These are phyloP conservation scores for Hypotaenidia okinawae DNA, from an alignment of 2,797 vertebrate species.

Conservation along the genomic window DNA sequence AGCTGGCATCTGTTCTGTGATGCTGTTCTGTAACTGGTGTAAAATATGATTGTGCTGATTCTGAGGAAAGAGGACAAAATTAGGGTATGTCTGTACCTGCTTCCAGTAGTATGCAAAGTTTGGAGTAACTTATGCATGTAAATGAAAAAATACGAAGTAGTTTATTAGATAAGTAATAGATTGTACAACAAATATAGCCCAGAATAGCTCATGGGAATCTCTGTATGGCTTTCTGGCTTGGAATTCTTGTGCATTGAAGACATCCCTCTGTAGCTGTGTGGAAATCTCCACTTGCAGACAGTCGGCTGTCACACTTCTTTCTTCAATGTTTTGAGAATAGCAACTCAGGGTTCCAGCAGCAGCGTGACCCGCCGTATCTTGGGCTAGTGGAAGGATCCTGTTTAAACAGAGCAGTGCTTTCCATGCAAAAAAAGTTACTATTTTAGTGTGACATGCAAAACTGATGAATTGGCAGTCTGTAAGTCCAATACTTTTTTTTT, in stretches of 20 bases:
- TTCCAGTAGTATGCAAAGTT: background rate
- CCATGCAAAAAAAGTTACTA: conserved; percentile 40
- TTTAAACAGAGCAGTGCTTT: conserved; percentile 61
- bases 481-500: background rate
- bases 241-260: background rate
- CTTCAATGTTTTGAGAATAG: conserved; percentile 33
- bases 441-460: conserved; percentile 52
- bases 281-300: conserved; percentile 13
- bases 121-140: background rate
- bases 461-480: conserved; percentile 59
- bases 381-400: conserved; percentile 9
- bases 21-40: background rate
- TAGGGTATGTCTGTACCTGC: background rate
- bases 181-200: background rate
- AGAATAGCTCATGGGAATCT: background rate
- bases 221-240: background rate
- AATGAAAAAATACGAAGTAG: background rate
- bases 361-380: background rate
- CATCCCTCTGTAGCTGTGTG: background rate
- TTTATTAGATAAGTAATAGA: background rate
- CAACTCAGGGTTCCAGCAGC: background rate
- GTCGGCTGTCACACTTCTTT: background rate
- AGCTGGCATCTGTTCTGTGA: background rate
- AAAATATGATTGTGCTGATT: background rate
- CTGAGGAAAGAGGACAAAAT: background rate